Conservation (phyloP, 2,797 vertebrate species). For the Scyliorhinus canicula region DNA sequence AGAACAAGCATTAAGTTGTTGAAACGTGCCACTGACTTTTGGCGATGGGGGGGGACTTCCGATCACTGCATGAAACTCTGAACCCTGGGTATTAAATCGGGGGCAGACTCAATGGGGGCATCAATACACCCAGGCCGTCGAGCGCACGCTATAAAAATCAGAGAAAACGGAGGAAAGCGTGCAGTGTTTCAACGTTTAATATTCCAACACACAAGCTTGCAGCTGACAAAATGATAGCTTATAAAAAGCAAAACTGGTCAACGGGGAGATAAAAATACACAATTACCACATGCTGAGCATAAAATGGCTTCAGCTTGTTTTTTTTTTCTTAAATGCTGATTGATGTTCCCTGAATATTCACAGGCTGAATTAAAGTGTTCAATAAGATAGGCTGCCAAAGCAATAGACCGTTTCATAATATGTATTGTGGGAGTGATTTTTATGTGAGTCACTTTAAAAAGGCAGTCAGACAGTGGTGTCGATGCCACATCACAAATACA, state of each 20-base stretch:
- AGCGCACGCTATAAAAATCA: neutral
- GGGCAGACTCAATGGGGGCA: neutral
- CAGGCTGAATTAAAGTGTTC: slow-evolving; percentile 20
- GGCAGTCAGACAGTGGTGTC: neutral
- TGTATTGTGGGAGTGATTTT: slow-evolving; percentile 17
- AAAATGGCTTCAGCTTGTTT: slow-evolving; percentile 33
- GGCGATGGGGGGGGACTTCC: neutral
- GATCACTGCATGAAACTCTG: neutral
- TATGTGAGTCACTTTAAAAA: slow-evolving; percentile 16
- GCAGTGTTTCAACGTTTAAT: neutral
- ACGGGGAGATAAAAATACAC: neutral
- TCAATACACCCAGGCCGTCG: neutral
- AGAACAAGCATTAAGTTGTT: neutral
- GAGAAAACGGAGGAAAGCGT: slow-evolving; percentile 1
- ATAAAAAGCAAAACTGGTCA: slow-evolving; percentile 30
- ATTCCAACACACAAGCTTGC: neutral
- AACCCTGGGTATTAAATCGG: neutral
- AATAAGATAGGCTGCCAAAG: slow-evolving; percentile 16
- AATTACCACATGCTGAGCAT: slow-evolving; percentile 35
- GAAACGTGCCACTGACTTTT: neutral
- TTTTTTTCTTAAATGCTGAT: slow-evolving; percentile 34
- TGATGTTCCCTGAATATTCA: slow-evolving; percentile 35
- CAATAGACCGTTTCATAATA: slow-evolving; percentile 13
- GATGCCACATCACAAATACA: neutral
- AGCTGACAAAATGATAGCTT: neutral